Percentiles rank a stretch among this genome's conserved stretches.
These are phyloP conservation scores for Podarcis muralis DNA, from an alignment of 2,113 vertebrate species.

Conservation along the genomic window DNA sequence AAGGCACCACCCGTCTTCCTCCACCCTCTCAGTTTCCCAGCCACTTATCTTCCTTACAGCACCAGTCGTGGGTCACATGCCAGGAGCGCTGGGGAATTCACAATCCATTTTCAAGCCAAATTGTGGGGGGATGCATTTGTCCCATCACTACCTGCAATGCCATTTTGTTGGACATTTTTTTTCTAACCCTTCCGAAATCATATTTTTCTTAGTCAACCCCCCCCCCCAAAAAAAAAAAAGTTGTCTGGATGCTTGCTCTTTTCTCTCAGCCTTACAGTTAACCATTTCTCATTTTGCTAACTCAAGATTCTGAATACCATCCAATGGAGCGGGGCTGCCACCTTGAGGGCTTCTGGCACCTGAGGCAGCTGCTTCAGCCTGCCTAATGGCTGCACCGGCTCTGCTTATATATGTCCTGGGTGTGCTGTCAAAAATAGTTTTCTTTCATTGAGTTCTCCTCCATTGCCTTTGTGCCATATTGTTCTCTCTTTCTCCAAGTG, in stretches of 20 bases:
- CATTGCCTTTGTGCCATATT: background rate
- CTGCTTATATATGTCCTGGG: background rate
- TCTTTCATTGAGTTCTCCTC: background rate
- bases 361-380: too few species aligned
- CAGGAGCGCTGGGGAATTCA: background rate
- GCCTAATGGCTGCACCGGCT: too few species aligned
- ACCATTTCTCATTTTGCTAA: too few species aligned
- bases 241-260: background rate
- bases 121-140: background rate
- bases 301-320: too few species aligned
- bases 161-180: background rate
- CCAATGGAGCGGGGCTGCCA: too few species aligned
- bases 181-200: too few species aligned
- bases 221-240: background rate
- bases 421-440: background rate
- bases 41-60: background rate
- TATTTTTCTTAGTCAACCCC: background rate
- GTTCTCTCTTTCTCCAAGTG: background rate
- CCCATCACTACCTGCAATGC: background rate
- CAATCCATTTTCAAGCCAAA: background rate
- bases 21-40: background rate
- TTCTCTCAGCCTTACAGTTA: background rate
- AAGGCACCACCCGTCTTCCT: background rate
- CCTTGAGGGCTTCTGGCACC: too few species aligned
- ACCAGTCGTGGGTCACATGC: background rate